Base-by-base conservation (phyloP, 1,140 invertebrate species). In the Heliconius nattereri region DNA sequence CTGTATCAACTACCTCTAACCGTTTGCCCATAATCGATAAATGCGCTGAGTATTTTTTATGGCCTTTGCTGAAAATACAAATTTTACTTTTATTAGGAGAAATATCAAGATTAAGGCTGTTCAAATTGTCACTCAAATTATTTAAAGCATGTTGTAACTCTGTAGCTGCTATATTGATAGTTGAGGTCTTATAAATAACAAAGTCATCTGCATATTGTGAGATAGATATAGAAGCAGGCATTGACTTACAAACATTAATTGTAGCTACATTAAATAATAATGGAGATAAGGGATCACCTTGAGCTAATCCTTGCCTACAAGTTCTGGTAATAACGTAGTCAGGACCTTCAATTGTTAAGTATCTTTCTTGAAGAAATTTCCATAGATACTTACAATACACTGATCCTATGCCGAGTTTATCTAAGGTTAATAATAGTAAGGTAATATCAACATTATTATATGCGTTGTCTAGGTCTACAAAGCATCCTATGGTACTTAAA, bases 131-230 rank as follows among this genome's bases (percentile, higher is more conserved):
- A 23, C 45, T 29, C 19, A 83, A 70, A 37, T n/a, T 40, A 81
- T 84, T 23, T 45, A 84, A 60, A 37, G 77, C 52, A 32, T 54
- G 29, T 71, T 81, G 83, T 26, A 83, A 66, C 35, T 70, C 23
- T 57, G 57, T 35, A 57, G 45, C 49, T 6, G 26, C 54, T 74
- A n/a, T 26, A 66, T 81, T 26, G 66, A 75, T 79, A 16, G 75
- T 66, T 11, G 26, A 57, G 19, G 32, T 76, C 16, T 32, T 45
- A 74, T 81, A 82, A 32, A 84, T 26, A 2, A 83, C 81, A 74
- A 82, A 85, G 32, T 85, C 84, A 29, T 84, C 82, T 11, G 84
- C 85, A 77, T 85, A 86, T 80, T 86, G 82, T 0, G 71, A 81
- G n/a, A 79, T 40, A 9, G 23, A 49, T 40, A 81, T 76, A 16